A percentile compares a stretch with the other conserved stretches of the same genome.
Evolutionary conservation across 2,888 invertebrate genomes (phyloP).

Genomic region (Pyrgus malvae): DNA sequence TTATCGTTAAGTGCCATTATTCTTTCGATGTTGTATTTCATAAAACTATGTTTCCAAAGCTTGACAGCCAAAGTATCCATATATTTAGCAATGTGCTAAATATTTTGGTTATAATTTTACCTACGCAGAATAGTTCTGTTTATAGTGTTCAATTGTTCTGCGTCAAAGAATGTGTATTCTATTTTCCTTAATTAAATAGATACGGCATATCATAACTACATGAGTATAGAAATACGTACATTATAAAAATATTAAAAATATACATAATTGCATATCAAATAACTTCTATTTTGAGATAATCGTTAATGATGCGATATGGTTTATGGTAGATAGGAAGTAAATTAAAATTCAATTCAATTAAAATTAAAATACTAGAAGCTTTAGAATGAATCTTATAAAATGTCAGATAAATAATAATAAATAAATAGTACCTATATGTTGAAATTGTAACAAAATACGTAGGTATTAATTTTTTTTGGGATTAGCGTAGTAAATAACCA

Average conservation of each 20-base stretch:
- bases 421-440: background rate
- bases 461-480: background rate
- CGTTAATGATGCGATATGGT: background rate
- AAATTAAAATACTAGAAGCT: too few species aligned
- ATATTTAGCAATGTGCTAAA: background rate
- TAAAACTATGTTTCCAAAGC: conserved; percentile 16
- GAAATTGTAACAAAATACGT: background rate
- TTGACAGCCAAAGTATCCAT: conserved; percentile 13
- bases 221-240: too few species aligned
- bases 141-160: too few species aligned
- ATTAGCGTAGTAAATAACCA: background rate
- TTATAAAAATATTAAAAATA: background rate
- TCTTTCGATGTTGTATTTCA: background rate
- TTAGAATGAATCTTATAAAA: background rate
- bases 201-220: background rate
- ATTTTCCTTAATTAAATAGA: background rate
- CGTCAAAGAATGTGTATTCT: too few species aligned
- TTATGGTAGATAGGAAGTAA: background rate
- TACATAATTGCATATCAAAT: background rate
- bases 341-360: background rate
- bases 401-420: background rate
- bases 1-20: conserved; percentile 16
- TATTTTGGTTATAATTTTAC: too few species aligned
- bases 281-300: background rate
- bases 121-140: too few species aligned